Conservation (phyloP, 64 coral and sea anemone species). For the Actinia equina region DNA sequence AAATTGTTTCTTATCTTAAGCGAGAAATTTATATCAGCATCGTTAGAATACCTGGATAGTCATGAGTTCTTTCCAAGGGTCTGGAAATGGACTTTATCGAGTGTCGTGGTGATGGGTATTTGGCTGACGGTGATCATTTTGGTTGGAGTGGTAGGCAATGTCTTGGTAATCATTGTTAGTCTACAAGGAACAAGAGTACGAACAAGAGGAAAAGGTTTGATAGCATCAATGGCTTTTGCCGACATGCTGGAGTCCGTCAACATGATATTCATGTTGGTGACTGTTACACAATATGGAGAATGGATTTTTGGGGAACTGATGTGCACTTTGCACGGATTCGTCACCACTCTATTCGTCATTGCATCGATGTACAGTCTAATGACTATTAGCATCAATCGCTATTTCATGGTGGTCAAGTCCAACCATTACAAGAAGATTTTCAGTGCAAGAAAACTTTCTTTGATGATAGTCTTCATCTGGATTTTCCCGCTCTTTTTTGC, state of each 20-base stretch:
- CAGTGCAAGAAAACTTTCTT: background rate
- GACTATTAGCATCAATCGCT: slow-evolving; percentile 31
- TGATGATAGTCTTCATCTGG: too few species aligned
- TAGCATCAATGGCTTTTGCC: slow-evolving; percentile 57
- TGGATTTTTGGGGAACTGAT: too few species aligned
- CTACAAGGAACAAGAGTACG: too few species aligned
- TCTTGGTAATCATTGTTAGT: slow-evolving; percentile 33
- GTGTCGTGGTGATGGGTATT: background rate
- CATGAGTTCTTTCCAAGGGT: background rate
- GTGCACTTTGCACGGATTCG: too few species aligned
- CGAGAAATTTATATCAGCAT: too few species aligned
- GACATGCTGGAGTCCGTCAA: slow-evolving; percentile 51
- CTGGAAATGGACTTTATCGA: slow-evolving; percentile 31
- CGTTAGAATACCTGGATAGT: too few species aligned
- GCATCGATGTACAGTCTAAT: too few species aligned
- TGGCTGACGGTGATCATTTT: slow-evolving; percentile 27
- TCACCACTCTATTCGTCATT: too few species aligned
- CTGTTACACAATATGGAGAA: too few species aligned
- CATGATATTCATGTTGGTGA: too few species aligned
- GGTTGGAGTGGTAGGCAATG: slow-evolving; percentile 64
- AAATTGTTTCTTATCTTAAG: too few species aligned
- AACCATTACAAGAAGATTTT: slow-evolving; percentile 57
- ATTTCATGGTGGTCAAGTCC: slow-evolving; percentile 63
- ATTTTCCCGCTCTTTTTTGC: too few species aligned
- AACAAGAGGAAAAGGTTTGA: slow-evolving; percentile 12